A percentile compares a stretch with the other conserved stretches of the same genome.
phyloP scores from a whole-genome alignment of 2,113 vertebrate genomes.

The Phoenicopterus ruber region DNA sequence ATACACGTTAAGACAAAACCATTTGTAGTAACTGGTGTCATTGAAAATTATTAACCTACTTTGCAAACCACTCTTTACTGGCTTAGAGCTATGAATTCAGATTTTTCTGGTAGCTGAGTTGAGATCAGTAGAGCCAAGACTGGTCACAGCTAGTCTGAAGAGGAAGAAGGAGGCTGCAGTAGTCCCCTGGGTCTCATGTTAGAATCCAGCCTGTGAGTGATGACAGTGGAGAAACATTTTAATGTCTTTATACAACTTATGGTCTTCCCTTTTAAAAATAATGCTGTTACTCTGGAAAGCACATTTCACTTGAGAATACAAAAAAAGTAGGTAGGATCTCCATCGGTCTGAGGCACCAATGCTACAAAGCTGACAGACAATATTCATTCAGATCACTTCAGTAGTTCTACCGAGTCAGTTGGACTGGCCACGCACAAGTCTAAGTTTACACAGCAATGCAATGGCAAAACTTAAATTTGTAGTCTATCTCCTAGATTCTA shows the following conservation, averaged over 20 bases:
- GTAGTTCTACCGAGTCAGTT: neutral
- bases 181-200: neutral
- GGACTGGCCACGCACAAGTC: neutral
- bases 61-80: neutral
- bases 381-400: neutral
- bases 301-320: neutral
- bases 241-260: neutral
- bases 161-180: neutral
- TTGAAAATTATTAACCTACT: neutral
- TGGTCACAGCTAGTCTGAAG: neutral
- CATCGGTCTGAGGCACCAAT: neutral
- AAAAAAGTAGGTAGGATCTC: neutral
- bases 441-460: neutral
- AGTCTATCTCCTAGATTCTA: neutral
- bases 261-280: neutral
- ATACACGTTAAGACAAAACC: neutral
- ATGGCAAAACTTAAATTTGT: neutral
- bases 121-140: neutral
- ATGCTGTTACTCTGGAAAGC: neutral
- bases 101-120: neutral
- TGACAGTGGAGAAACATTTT: neutral
- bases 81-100: neutral
- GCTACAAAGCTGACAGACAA: neutral
- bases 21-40: neutral
- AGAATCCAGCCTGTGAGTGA: neutral